phyloP scores from a whole-genome alignment of 2,797 vertebrate species.

The Limosa lapponica region DNA sequence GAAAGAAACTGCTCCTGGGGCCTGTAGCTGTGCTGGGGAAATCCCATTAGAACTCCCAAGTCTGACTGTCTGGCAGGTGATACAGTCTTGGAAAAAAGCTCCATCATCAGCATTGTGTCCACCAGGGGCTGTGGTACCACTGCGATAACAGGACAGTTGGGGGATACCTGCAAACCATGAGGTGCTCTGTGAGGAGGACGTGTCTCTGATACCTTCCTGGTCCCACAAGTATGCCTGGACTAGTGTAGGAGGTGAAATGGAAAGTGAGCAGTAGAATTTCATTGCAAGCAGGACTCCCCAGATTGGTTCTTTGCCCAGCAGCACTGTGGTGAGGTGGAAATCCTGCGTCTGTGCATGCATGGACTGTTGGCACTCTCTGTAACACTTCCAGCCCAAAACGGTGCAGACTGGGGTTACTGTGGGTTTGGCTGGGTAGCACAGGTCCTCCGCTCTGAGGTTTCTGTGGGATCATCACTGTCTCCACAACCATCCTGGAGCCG shows the following conservation, averaged over 20 bases:
- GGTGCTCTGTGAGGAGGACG: not conserved
- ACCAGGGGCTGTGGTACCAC: not conserved
- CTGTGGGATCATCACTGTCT: not conserved
- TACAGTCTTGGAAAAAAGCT: rapidly evolving
- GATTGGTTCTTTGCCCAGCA: not conserved
- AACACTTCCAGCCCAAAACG: not conserved
- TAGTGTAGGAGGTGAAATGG: not conserved
- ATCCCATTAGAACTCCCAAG: not conserved
- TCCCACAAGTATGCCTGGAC: not conserved
- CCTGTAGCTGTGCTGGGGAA: not conserved
- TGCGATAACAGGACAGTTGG: rapidly evolving
- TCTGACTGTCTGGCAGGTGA: not conserved
- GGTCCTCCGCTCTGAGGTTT: not conserved
- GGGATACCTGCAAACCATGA: not conserved
- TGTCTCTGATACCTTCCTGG: not conserved
- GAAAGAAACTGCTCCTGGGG: not conserved
- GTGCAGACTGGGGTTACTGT: not conserved
- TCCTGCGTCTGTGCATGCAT: rapidly evolving
- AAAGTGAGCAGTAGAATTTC: not conserved
- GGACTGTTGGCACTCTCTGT: rapidly evolving
- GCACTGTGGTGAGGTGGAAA: not conserved
- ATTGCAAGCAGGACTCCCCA: not conserved
- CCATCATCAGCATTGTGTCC: rapidly evolving
- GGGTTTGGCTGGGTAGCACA: not conserved
- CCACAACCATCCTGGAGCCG: not conserved